Evolutionary conservation across 2,888 invertebrate genomes (phyloP), one percentile per base, ranked within the genome.

Genomic region (Nemapogon koenigi): DNA sequence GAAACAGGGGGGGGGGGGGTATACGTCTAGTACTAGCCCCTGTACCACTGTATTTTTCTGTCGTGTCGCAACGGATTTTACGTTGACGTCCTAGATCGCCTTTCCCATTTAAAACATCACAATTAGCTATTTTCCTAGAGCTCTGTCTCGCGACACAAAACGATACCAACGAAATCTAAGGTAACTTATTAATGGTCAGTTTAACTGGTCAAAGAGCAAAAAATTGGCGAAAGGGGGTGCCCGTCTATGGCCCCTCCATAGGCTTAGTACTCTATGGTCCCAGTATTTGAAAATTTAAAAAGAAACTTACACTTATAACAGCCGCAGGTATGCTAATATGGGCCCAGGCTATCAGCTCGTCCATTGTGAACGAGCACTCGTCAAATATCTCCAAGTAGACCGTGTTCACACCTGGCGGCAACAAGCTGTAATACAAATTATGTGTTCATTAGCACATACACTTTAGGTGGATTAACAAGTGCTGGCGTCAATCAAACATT

Each of bases 311-410:
- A 43, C 69, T 78, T 46, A 94, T 81, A 10, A 96, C 92, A 39
- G 87, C 84, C 36, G 85, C 84, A 1, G 97, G 95, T 51, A 98
- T 92, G 39, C 85, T 85, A 55, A 96, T 87, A 62, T 94, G 91
- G 0, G 92, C 85, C 94, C 95, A 97, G 1, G 97, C 98, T 49
- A 98, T 89, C 43, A 95, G 79, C 68, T 97, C 97, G 67, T 98
- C 97, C 85, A 92, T 90, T 14, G 95, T 93, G 66, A 98, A 96
- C 11, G 96, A 94, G 62, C 95, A 90, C 76, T 97, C 98, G 72
- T 98, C 98, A 67, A 91, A 98, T 47, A 98, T 90, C 82, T 98
- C 97, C 51, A 98, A 60, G 56, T 91, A 92, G 48, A 98, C 84
- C 8, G 89, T 86, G 57, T 90, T 90, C 10, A 97, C 91, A 30